phyloP scores from a whole-genome alignment of 2,888 invertebrate species.

The Helleia helle region DNA sequence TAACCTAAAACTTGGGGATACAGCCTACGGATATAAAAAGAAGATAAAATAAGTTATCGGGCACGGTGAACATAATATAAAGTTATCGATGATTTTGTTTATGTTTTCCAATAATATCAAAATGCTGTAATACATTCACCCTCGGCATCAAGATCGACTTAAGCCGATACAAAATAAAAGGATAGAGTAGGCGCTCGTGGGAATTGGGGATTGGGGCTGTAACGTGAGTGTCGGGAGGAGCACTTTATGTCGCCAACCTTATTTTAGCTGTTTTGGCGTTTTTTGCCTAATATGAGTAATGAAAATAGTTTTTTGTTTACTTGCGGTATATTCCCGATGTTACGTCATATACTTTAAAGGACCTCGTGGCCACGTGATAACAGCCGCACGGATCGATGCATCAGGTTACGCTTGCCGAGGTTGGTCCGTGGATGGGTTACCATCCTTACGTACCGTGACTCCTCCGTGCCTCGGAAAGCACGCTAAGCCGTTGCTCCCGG shows the following conservation, averaged over 20 bases:
- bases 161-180: constrained; percentile 27
- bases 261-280: not conserved
- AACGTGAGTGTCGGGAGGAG: constrained; percentile 44
- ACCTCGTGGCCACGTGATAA: too few relatives aligned
- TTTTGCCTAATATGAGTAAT: too few relatives aligned
- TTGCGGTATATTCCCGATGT: too few relatives aligned
- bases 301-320: too few relatives aligned
- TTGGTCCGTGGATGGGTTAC: too few relatives aligned
- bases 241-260: constrained; percentile 33
- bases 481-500: too few relatives aligned
- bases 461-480: too few relatives aligned
- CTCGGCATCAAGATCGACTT: constrained; percentile 41
- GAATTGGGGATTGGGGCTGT: constrained; percentile 37
- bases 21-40: not conserved
- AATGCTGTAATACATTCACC: constrained; percentile 12
- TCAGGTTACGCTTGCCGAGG: too few relatives aligned
- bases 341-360: too few relatives aligned
- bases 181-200: constrained; percentile 34
- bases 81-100: constrained; percentile 11
- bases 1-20: too few relatives aligned
- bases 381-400: too few relatives aligned
- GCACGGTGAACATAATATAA: not conserved
- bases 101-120: constrained; percentile 10
- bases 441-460: too few relatives aligned
- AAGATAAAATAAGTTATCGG: constrained; percentile 6